A percentile compares a stretch with the other conserved stretches of the same genome.
These are phyloP conservation scores for Xiphophorus couchianus DNA, from an alignment of 2,113 vertebrate species.

Conservation along the genomic window DNA sequence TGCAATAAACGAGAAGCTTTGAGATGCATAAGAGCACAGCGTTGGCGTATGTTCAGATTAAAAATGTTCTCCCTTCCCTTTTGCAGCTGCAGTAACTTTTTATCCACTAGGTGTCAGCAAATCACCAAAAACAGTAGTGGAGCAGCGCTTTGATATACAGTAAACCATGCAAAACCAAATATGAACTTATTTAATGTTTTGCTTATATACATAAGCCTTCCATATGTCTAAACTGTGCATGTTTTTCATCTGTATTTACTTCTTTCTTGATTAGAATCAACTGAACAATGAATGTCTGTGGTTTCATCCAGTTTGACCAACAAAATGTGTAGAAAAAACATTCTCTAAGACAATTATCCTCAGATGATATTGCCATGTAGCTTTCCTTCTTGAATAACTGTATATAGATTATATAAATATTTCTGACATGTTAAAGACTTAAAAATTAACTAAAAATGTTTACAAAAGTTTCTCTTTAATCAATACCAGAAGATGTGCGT, in stretches of 20 bases:
- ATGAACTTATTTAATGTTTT: not conserved
- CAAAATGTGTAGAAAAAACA: not conserved
- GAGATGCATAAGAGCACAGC: not conserved
- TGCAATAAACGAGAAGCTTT: not conserved
- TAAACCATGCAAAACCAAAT: not conserved
- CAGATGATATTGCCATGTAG: not conserved
- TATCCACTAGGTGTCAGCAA: not conserved
- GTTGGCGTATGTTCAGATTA: not conserved
- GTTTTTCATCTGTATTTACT: not conserved
- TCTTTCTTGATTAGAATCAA: not conserved
- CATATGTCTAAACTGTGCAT: not conserved
- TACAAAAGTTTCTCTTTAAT: not conserved
- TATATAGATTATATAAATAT: not conserved
- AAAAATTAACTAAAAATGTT: too few species aligned
- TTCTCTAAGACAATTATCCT: not conserved
- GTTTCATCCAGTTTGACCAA: not conserved
- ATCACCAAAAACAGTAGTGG: not conserved
- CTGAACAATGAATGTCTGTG: not conserved
- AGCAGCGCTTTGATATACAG: not conserved
- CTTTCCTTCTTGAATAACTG: not conserved
- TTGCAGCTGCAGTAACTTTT: not conserved
- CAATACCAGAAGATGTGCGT: not conserved
- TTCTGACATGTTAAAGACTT: not conserved
- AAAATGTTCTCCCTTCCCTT: too few species aligned
- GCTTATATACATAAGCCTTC: not conserved